Percentiles rank a stretch among this genome's conserved stretches.
Evolutionary conservation across 2,113 vertebrate genomes (phyloP).

Genomic region (Dendropsophus ebraccatus): DNA sequence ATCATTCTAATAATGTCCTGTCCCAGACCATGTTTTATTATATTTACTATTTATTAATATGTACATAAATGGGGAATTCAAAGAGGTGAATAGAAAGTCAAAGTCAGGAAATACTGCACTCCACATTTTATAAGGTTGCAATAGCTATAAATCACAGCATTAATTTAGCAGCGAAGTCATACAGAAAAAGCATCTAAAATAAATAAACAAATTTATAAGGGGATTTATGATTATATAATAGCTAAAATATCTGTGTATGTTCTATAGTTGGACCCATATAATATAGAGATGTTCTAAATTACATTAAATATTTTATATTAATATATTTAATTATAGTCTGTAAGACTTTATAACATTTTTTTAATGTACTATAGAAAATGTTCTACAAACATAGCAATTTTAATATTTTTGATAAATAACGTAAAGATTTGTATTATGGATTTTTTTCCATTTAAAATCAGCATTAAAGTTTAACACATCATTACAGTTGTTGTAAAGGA

Average conservation of each 20-base stretch:
- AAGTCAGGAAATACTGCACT: too few species aligned
- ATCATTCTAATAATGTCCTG: too few species aligned
- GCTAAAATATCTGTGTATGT: background rate
- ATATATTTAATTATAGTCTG: background rate
- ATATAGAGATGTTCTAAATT: background rate
- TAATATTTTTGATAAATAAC: conserved; percentile 45
- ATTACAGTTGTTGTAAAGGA: conserved; percentile 50
- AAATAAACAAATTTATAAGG: background rate
- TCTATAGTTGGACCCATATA: background rate
- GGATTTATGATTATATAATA: background rate
- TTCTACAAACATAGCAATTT: conserved; percentile 20
- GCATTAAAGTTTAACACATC: conserved; percentile 57
- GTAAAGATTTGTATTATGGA: conserved; percentile 37
- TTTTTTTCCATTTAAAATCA: conserved; percentile 39
- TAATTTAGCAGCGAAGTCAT: too few species aligned
- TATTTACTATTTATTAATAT: too few species aligned
- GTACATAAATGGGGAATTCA: too few species aligned
- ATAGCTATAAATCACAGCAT: too few species aligned
- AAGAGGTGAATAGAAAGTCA: too few species aligned
- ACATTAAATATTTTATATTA: background rate
- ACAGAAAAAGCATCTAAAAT: too few species aligned
- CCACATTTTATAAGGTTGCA: too few species aligned
- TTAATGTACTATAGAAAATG: background rate
- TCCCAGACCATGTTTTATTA: too few species aligned
- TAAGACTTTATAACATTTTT: background rate